These are phyloP conservation scores for Puffinus mauretanicus DNA, from an alignment of 2,113 vertebrate genomes.

Conservation along the genomic window DNA sequence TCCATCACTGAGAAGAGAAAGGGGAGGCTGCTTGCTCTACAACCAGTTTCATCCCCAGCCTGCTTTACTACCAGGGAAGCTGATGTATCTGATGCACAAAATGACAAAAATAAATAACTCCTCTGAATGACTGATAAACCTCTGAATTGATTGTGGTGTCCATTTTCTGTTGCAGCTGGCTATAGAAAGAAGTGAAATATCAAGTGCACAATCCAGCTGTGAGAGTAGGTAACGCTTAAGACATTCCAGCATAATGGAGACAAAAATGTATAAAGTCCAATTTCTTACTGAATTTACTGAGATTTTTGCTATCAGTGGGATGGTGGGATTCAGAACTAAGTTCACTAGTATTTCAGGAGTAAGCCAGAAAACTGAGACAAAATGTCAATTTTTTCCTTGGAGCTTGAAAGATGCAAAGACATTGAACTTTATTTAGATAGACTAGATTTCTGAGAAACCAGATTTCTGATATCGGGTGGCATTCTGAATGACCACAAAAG, in stretches of 20 bases:
- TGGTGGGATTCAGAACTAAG: not conserved
- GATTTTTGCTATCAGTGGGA: not conserved
- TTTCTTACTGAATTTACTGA: not conserved
- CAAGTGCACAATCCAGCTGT: not conserved
- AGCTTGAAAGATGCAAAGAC: constrained; percentile 41
- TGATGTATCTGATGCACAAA: not conserved
- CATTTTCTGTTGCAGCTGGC: not conserved
- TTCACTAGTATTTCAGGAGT: not conserved
- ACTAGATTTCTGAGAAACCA: constrained; percentile 5
- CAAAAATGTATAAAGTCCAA: not conserved
- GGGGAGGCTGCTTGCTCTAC: not conserved
- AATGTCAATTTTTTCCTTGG: constrained; percentile 11
- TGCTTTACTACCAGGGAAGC: not conserved
- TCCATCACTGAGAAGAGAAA: not conserved
- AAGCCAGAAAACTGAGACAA: constrained; percentile 10
- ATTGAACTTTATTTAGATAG: constrained; percentile 43
- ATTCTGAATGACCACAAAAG: constrained; percentile 58
- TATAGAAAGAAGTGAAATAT: not conserved
- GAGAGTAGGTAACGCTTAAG: not conserved
- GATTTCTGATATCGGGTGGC: constrained; percentile 37
- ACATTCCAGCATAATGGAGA: not conserved
- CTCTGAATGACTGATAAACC: not conserved
- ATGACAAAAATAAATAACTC: not conserved
- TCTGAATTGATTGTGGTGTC: not conserved
- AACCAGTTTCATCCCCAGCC: not conserved